phyloP scores from a whole-genome alignment of 2,888 invertebrate species.

The Willowsia nigromaculata region DNA sequence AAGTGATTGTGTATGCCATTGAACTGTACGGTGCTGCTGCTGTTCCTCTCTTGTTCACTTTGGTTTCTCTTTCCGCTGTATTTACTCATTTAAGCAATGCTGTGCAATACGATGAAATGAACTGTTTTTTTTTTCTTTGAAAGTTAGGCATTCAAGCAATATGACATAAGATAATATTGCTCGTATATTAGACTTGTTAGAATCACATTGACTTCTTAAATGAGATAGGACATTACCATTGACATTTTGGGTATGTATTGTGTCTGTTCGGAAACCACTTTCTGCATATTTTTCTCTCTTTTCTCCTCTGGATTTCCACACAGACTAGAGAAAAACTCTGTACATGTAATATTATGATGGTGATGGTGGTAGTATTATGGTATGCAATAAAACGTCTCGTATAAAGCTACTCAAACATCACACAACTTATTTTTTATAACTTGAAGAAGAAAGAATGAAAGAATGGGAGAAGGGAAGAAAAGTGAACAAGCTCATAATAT shows the following conservation, averaged over 20 bases:
- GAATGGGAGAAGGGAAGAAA: background rate
- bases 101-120: background rate
- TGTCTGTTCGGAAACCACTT: background rate
- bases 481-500: background rate
- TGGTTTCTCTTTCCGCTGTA: background rate
- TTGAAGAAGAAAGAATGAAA: background rate
- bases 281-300: background rate
- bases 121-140: background rate
- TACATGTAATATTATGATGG: background rate
- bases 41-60: background rate
- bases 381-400: background rate
- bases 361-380: background rate
- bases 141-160: background rate
- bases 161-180: background rate
- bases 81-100: background rate
- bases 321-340: background rate
- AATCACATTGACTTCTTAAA: background rate
- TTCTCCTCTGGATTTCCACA: background rate
- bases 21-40: too few relatives aligned
- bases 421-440: slow-evolving; percentile 1
- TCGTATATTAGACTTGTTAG: background rate
- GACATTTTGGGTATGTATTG: background rate
- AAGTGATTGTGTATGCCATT: slow-evolving; percentile 5
- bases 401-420: slow-evolving; percentile 12
- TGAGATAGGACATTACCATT: background rate